Base-by-base conservation (phyloP, 2,797 vertebrate species). In the Diplodus puntazzo region DNA sequence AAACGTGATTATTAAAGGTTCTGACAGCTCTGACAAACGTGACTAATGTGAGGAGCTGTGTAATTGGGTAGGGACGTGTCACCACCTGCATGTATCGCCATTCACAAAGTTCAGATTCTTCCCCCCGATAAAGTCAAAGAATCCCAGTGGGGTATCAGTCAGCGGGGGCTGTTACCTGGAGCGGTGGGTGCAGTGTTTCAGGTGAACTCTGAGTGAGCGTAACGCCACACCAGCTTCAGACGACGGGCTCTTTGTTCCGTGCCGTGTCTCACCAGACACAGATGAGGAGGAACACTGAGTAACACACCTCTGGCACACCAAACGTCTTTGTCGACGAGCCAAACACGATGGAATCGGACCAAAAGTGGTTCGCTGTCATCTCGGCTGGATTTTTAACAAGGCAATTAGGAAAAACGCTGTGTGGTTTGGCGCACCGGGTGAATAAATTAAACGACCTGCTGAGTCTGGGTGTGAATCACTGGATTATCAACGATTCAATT, bases 121-220 rank as follows among this genome's bases (percentile, higher is more conserved):
- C 73, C 64, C 30, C 27, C 79, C 14, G 93, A 94, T 94, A 87
- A 85, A 89, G 85, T 84, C 79, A 88, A 90, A 87, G 82, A 87
- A 88, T 87, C 85, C 81, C 81, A 79, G 87, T 10, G 63, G 89
- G 77, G 92, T 84, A 87, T 92, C 86, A 86, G 84, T 88, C 87
- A 88, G 87, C 42, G 39, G 81, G 81, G 88, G 81, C 80, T 69
- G 91, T 95, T 86, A 93, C 92, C 93, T 89, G 90, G 89, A 95
- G 93, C 92, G 75, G 93, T 88, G 77, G 94, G 94, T 95, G 95
- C 94, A 30, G 79, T 84, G 93, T 95, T 95, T 94, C 94, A 95
- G 90, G 77, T 94, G 94, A 95, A 94, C 93, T 93, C 87, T 81
- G 87, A 90, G 87, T 91, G 87, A 91, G 92, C 85, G 94, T 94